Conservation (phyloP, 2,888 invertebrate genomes). For the Melanostoma scalare region DNA sequence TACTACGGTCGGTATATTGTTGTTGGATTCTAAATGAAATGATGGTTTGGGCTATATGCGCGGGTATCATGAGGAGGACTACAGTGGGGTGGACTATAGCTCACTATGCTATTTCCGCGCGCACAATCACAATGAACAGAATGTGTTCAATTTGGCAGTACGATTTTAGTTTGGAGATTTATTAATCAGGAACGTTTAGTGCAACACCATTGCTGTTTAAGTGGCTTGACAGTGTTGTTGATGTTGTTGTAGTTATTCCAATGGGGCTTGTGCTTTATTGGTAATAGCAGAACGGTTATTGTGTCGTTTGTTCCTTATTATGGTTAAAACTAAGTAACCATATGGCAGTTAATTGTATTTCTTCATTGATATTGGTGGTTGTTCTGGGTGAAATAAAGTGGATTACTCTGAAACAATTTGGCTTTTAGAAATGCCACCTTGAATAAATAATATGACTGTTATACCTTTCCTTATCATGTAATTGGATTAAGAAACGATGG, state of each 20-base stretch:
- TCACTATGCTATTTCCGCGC: not conserved
- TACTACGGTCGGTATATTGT: conserved; percentile 6
- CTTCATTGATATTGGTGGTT: conserved; percentile 3
- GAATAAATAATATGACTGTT: too few relatives aligned
- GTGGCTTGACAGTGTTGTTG: conserved; percentile 55
- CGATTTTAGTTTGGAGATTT: conserved; percentile 64
- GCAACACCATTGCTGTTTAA: conserved; percentile 47
- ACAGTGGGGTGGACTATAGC: not conserved
- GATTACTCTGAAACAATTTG: too few relatives aligned
- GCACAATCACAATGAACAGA: not conserved
- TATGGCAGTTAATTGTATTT: conserved; percentile 3
- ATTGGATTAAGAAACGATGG: too few relatives aligned
- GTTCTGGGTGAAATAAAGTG: not conserved
- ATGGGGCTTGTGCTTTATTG: conserved; percentile 44
- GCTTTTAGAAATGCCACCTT: too few relatives aligned
- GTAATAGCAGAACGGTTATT: conserved; percentile 21
- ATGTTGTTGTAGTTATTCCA: conserved; percentile 48
- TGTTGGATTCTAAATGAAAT: not conserved
- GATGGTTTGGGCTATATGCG: not conserved
- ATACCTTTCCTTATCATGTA: too few relatives aligned
- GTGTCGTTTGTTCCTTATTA: conserved; percentile 16
- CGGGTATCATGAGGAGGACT: too few relatives aligned
- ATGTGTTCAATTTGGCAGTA: conserved; percentile 62
- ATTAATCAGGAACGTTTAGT: conserved; percentile 57
- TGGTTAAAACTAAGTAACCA: not conserved